These are phyloP conservation scores for Cotesia glomerata DNA, from an alignment of 1,140 invertebrate genomes.

Conservation along the genomic window DNA sequence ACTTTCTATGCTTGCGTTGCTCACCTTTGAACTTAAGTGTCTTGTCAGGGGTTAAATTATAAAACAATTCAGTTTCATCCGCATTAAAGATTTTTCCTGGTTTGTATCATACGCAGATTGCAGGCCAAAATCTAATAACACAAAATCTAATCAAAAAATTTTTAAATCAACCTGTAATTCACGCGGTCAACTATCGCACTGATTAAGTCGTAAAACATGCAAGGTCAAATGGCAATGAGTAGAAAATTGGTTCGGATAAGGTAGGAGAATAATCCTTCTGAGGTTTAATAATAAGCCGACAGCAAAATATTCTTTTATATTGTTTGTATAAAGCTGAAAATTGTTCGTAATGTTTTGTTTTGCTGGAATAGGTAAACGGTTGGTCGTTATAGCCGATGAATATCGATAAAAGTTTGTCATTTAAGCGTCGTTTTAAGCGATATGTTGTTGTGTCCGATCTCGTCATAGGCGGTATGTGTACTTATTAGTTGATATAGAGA, in stretches of 20 bases:
- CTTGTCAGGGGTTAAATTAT: constrained; percentile 1
- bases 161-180: neutral
- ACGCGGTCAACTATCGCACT: neutral
- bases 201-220: neutral
- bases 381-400: too few relatives aligned
- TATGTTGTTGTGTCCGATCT: too few relatives aligned
- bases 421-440: too few relatives aligned
- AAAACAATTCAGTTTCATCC: neutral
- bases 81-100: neutral
- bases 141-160: neutral
- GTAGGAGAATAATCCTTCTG: neutral
- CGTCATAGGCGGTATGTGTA: too few relatives aligned
- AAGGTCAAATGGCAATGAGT: neutral
- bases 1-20: too few relatives aligned
- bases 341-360: neutral
- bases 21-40: neutral
- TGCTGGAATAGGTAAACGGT: neutral
- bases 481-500: too few relatives aligned
- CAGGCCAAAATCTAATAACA: neutral
- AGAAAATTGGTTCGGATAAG: neutral
- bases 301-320: neutral
- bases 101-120: neutral
- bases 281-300: too few relatives aligned
- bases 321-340: neutral
- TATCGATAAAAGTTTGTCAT: too few relatives aligned